Conservation (phyloP, 2,113 vertebrate genomes). For the Rhinoptilus africanus region DNA sequence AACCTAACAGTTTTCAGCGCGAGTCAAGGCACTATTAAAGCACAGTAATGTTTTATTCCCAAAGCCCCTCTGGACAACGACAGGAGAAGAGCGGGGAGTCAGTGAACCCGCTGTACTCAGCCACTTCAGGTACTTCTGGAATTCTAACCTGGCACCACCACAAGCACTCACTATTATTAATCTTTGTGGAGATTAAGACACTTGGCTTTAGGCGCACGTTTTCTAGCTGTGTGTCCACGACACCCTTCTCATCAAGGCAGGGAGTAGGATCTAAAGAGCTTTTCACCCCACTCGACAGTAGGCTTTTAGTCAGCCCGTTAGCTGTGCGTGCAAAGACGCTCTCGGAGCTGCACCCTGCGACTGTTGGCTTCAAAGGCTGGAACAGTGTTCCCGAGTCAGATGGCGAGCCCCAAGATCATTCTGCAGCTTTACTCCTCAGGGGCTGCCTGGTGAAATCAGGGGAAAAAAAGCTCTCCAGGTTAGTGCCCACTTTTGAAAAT, state of each 20-base stretch:
- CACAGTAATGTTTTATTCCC: background rate
- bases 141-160: background rate
- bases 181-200: background rate
- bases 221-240: background rate
- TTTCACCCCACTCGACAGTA: background rate
- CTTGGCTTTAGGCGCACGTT: background rate
- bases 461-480: background rate
- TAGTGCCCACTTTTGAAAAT: background rate
- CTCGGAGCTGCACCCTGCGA: background rate
- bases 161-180: background rate
- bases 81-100: background rate
- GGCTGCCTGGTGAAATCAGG: background rate
- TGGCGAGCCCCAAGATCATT: background rate
- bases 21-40: background rate
- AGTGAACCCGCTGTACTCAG: background rate
- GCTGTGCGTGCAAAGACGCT: too few species aligned
- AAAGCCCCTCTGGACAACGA: background rate
- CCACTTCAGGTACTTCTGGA: background rate
- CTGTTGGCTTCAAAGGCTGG: background rate
- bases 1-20: too few species aligned
- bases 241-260: background rate
- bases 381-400: background rate
- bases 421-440: background rate
- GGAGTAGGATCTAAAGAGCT: background rate
- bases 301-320: background rate